Evolutionary conservation across 2,888 invertebrate genomes (phyloP).

Genomic region (Scaptomyza polygonia): DNA sequence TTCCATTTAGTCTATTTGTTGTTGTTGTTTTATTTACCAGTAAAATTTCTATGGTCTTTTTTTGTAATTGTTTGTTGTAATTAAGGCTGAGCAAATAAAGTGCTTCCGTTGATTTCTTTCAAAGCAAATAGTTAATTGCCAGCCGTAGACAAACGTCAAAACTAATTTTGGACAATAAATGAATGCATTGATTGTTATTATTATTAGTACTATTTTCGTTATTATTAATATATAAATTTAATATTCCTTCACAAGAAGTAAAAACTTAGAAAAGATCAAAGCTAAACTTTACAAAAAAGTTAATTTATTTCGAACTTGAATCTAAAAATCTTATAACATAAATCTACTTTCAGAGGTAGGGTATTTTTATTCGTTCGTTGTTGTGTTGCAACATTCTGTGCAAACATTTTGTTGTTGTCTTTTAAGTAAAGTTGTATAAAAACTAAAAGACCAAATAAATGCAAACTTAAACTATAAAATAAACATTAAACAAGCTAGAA

Average conservation of each 20-base stretch:
- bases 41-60: conserved; percentile 9
- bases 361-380: neutral
- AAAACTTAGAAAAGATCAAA: too few species aligned
- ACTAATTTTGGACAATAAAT: conserved; percentile 49
- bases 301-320: too few species aligned
- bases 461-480: conserved; percentile 82
- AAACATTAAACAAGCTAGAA: conserved; percentile 81
- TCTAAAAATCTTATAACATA: too few species aligned
- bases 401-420: conserved; percentile 38
- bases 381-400: conserved; percentile 19
- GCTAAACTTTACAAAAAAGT: too few species aligned
- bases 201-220: too few species aligned
- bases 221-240: too few species aligned
- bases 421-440: conserved; percentile 25
- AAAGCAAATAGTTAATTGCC: conserved; percentile 78
- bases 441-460: conserved; percentile 62
- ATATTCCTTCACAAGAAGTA: too few species aligned
- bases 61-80: conserved; percentile 77
- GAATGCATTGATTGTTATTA: conserved; percentile 56
- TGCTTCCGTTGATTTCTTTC: conserved; percentile 80
- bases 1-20: conserved; percentile 25
- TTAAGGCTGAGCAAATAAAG: conserved; percentile 79
- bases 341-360: neutral
- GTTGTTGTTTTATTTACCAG: conserved; percentile 25
- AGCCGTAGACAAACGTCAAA: conserved; percentile 58